Percentiles rank a stretch among this genome's conserved stretches.
Conservation (phyloP, 2,797 vertebrate genomes). For the Acrocephalus scirpaceus region DNA sequence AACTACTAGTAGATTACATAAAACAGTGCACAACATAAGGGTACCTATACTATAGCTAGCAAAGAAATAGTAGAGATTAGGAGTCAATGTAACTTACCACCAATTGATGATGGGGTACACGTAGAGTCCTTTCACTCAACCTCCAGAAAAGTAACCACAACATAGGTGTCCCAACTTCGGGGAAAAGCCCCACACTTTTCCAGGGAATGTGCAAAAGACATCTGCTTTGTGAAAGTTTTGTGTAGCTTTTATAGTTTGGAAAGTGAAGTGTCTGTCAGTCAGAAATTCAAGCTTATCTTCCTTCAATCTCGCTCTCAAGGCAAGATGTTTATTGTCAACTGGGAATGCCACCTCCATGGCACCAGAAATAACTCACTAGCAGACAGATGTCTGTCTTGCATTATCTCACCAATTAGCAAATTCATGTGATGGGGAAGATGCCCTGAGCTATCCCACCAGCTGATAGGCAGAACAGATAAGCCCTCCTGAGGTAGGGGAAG, state of each 20-base stretch:
- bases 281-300: background rate
- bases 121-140: background rate
- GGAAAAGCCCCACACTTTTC: background rate
- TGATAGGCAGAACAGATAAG: background rate
- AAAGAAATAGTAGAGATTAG: background rate
- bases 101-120: background rate
- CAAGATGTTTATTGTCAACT: background rate
- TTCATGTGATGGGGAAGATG: background rate
- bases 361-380: background rate
- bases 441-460: background rate
- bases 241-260: background rate
- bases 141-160: background rate
- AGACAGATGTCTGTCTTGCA: background rate
- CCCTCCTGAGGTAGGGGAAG: background rate
- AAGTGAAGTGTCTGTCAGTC: background rate
- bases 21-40: background rate
- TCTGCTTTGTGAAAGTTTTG: background rate
- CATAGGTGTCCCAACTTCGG: background rate
- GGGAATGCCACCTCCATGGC: background rate
- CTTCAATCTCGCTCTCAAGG: background rate
- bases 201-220: background rate
- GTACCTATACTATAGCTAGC: background rate
- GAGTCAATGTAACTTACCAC: background rate
- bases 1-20: background rate
- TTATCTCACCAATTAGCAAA: background rate